phyloP scores from a whole-genome alignment of 2,797 vertebrate species.

The Macropodus opercularis region DNA sequence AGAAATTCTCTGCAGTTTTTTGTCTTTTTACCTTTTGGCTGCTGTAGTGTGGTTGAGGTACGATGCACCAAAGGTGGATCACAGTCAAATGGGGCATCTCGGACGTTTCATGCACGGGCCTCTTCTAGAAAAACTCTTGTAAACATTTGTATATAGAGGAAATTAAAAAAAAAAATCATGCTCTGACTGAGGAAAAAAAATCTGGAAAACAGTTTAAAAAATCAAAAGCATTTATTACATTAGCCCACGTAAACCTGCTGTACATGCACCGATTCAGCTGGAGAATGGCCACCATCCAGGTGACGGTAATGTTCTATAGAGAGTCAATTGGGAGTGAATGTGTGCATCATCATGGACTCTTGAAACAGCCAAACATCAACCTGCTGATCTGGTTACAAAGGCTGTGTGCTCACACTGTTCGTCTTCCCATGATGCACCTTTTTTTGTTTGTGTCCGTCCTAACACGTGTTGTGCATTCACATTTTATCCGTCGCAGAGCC shows the following conservation, averaged over 20 bases:
- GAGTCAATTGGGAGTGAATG: slow-evolving; percentile 11
- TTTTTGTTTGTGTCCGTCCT: slow-evolving; percentile 25
- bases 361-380: slow-evolving; percentile 36
- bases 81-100: slow-evolving; percentile 18
- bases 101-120: slow-evolving; percentile 77
- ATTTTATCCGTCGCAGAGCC: slow-evolving; percentile 31
- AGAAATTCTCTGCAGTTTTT: slow-evolving; percentile 28
- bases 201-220: neutral
- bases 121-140: slow-evolving; percentile 81
- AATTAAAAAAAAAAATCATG: slow-evolving; percentile 55
- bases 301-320: slow-evolving; percentile 47
- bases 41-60: slow-evolving; percentile 54
- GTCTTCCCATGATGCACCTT: slow-evolving; percentile 54
- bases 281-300: slow-evolving; percentile 51
- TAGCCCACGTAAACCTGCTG: slow-evolving; percentile 75
- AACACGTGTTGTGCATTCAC: slow-evolving; percentile 39
- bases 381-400: slow-evolving; percentile 49
- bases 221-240: slow-evolving; percentile 74
- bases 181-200: slow-evolving; percentile 64
- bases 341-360: slow-evolving; percentile 38
- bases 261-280: slow-evolving; percentile 63
- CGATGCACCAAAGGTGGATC: slow-evolving; percentile 17
- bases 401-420: slow-evolving; percentile 48
- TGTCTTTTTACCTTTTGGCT: slow-evolving; percentile 34
- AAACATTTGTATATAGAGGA: slow-evolving; percentile 84